These are phyloP conservation scores for Cantharis flavilabris DNA, from an alignment of 2,888 invertebrate species.

Conservation along the genomic window DNA sequence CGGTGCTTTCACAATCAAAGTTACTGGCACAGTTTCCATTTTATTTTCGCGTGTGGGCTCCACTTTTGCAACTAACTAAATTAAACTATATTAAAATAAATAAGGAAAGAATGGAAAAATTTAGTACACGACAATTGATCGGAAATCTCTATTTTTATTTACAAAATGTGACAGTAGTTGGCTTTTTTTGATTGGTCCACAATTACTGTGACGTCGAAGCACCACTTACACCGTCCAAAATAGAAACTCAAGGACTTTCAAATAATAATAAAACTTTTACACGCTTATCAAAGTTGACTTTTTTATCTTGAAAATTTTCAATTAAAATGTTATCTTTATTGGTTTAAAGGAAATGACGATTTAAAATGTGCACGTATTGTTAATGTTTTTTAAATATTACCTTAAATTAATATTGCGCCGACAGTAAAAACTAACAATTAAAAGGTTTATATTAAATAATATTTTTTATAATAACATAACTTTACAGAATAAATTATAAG, in stretches of 20 bases:
- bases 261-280: constrained; percentile 8
- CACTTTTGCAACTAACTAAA: constrained; percentile 14
- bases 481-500: neutral
- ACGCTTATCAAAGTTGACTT: neutral
- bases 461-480: neutral
- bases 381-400: neutral
- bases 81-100: neutral
- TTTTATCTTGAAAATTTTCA: neutral
- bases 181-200: constrained; percentile 46
- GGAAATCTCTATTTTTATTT: constrained; percentile 32
- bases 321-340: neutral
- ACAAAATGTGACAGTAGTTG: constrained; percentile 48
- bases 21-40: constrained; percentile 63
- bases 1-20: constrained; percentile 78
- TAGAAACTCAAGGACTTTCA: neutral
- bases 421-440: neutral
- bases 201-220: neutral
- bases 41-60: constrained; percentile 25
- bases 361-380: neutral
- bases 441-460: neutral
- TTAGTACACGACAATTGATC: neutral
- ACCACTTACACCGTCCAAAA: neutral
- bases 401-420: neutral
- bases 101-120: neutral
- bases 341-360: neutral